Evolutionary conservation across 2,113 vertebrate species (phyloP), one percentile per base, ranked within the genome.

Genomic region (Nansenia antarctica): DNA sequence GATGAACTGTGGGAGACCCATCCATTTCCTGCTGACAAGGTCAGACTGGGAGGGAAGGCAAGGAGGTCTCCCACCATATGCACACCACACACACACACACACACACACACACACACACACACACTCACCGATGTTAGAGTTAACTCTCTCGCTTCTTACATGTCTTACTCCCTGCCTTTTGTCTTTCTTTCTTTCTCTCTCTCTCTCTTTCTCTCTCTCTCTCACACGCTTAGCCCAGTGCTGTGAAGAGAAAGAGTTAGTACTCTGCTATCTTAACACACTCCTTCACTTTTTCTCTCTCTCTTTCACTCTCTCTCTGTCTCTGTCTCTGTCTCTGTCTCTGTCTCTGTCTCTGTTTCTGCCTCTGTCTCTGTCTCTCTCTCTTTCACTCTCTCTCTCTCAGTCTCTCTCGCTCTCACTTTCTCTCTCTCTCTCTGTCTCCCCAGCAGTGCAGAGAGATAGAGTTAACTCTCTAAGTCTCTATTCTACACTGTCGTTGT

Each of bases 1-100:
- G 90, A 92, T 93, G 91, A 92, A 93, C 90, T 90, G 88, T 87
- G 85, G 87, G 89, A 92, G 90, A 91, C 88, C 91, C 91, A 93
- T 92, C 89, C 89, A 93, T 92, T 92, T 91, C 90, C 87, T 83
- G 62, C 83, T 90, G 92, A 93, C 92, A 93, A 92, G 92, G 92
- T 92, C 91, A 92, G 84, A 86, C 80, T 86, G 87, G n/a, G n/a
- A 86, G 88, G 85, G 86, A 86, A 90, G 74, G 80, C 78, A 87
- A 87, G 84, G 84, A 89, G 30, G 86, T 91, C 87, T 84, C 88
- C 77, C 73, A 79, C 88, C 88, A 88, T 87, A 90, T 90, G 88
- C 82, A 91, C 86, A 84, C 80, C 2, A 15, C 58, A 32, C 31
- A n/a, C 9, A 15, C 58, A n/a, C 30, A 18, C 58, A 26, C 18